Evolutionary conservation across 2,888 invertebrate genomes (phyloP), one percentile per base, ranked within the genome.

Genomic region (Pristionchus arcanus): DNA sequence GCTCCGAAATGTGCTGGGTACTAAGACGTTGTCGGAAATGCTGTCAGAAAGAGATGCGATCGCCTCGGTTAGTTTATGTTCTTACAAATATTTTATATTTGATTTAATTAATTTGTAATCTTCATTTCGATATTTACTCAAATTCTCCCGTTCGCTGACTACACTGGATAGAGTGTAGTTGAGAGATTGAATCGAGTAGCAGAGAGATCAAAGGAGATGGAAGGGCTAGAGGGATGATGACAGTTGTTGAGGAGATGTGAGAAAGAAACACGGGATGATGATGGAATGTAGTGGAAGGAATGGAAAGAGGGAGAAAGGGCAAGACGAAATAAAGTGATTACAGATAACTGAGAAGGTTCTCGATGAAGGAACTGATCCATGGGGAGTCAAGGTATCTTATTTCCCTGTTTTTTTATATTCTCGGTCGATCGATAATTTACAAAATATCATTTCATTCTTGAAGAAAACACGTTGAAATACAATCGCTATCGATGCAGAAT

Each of bases 321-420:
- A 63, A 42, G 16, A 25, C 11, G 21, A 5, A 21, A 81, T 49
- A 0, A 81, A 11, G 9, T 59, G 49, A 42, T 91, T 91, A 84
- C 90, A 94, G 94, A 94, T 94, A 19, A 93, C 94, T 13, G 95
- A 98, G 95, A 96, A 95, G 92, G 94, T 95, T 86, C 93, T 96
- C 77, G 95, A 96, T 92, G 95, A 96, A 90, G 96, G 95, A 86
- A 96, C 96, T 13, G 96, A 95, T 92, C 95, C 95, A 21, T 96
- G 96, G 96, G 96, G 96, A 71, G 95, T 96, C 55, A 95, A 95
- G 92, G 95, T 95, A 25, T 16, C 55, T 77, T 59, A 5, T 25
- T 63, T 37, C 3, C 19, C 49, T n/a, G n/a, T n/a, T n/a, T 55
- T 84, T 55, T 55, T 42, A 3, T 9, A 49, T 19, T 83, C 37